These are phyloP conservation scores for Petrocephalus microphthalmus DNA, from an alignment of 2,113 vertebrate species.

Conservation along the genomic window DNA sequence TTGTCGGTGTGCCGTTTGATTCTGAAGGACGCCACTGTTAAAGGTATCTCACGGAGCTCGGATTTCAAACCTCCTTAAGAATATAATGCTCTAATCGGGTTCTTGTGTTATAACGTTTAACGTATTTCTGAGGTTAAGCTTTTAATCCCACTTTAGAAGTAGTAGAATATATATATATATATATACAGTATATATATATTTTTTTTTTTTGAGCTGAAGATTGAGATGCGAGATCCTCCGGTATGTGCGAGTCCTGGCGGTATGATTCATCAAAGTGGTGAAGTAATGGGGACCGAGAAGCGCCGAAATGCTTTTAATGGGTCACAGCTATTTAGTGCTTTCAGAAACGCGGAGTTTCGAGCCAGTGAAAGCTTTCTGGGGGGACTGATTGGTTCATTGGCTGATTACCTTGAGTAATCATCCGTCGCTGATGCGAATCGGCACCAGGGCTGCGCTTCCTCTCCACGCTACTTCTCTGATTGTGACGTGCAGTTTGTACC, in stretches of 20 bases:
- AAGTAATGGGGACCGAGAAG: neutral
- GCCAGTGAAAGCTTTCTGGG: neutral
- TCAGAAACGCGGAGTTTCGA: neutral
- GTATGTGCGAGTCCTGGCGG: neutral
- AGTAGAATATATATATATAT: too few species aligned
- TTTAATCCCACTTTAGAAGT: neutral
- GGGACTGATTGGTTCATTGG: slow-evolving; percentile 8
- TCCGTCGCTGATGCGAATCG: neutral
- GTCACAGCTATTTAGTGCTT: slow-evolving; percentile 1
- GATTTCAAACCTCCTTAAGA: neutral
- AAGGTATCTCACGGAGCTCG: neutral
- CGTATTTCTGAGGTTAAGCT: neutral
- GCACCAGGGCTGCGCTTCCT: neutral
- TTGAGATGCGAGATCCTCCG: neutral
- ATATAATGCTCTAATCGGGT: neutral
- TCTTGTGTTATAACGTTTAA: neutral
- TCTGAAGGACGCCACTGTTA: neutral
- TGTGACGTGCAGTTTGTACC: neutral
- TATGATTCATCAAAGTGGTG: neutral
- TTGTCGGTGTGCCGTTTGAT: neutral
- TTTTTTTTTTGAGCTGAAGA: neutral
- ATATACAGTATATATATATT: neutral
- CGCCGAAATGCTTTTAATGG: neutral
- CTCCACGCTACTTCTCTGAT: neutral
- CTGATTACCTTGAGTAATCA: neutral